Percentiles rank a stretch among this genome's conserved stretches.
Conservation (phyloP, 1,140 invertebrate species). For the Anagrus nilaparvatae region DNA sequence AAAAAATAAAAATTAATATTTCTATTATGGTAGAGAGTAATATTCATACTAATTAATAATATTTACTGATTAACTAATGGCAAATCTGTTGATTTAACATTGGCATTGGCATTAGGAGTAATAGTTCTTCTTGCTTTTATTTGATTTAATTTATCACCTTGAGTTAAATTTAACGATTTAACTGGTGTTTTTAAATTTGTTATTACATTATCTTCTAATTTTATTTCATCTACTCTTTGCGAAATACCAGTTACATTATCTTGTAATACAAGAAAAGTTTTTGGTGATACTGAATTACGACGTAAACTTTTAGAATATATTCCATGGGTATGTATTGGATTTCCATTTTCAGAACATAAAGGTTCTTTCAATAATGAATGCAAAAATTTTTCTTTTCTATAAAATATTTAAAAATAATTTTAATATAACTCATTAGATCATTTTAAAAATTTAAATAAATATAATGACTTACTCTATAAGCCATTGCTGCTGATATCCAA, state of each 20-base stretch:
- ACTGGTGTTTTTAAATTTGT: conserved; percentile 19
- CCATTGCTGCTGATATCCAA: conserved; percentile 73
- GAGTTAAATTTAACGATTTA: conserved; percentile 25
- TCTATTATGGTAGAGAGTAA: not conserved
- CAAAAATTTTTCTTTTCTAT: conserved; percentile 31
- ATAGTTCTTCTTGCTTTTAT: conserved; percentile 32
- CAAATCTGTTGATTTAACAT: conserved; percentile 25
- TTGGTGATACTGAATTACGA: conserved; percentile 18
- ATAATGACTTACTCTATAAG: conserved; percentile 57
- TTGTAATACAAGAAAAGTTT: conserved; percentile 20
- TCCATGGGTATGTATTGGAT: conserved; percentile 34
- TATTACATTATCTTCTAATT: conserved; percentile 33
- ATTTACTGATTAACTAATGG: conserved; percentile 40
- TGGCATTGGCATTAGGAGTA: conserved; percentile 26
- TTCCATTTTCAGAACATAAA: conserved; percentile 31
- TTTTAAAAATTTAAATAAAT: conserved; percentile 2
- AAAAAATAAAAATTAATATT: conserved; percentile 11
- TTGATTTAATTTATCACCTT: conserved; percentile 30
- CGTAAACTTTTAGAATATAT: conserved; percentile 33
- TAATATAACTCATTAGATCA: not conserved
- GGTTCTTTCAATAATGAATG: conserved; percentile 31
- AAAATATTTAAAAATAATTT: conserved; percentile 10
- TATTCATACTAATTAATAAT: conserved; percentile 2
- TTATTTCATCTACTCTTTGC: conserved; percentile 37
- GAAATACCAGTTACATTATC: conserved; percentile 40